These are phyloP conservation scores for Enteromius argenteus DNA, from an alignment of 2,797 vertebrate species.

Conservation along the genomic window DNA sequence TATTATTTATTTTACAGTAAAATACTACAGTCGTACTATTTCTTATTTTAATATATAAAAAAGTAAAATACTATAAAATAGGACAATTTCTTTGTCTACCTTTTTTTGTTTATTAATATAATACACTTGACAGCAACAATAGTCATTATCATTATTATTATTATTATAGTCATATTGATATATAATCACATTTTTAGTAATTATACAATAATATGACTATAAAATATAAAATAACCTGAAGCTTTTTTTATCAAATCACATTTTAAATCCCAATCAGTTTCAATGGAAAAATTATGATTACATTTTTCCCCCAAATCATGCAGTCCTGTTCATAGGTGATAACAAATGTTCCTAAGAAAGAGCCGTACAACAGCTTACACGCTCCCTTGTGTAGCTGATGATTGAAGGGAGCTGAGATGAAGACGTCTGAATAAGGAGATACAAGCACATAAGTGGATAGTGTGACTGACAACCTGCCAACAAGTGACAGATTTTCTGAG, in stretches of 20 bases:
- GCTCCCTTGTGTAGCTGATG: slow-evolving; percentile 11
- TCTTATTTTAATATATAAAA: neutral
- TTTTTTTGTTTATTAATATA: neutral
- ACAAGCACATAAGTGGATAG: slow-evolving; percentile 19
- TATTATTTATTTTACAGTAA: neutral
- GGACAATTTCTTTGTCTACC: neutral
- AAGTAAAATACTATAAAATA: neutral
- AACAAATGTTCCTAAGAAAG: neutral
- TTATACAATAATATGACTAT: neutral
- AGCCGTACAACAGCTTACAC: neutral
- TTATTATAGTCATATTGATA: neutral
- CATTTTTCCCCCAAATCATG: neutral
- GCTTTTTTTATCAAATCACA: neutral
- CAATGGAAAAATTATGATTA: neutral
- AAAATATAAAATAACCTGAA: neutral
- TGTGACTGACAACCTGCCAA: slow-evolving; percentile 15
- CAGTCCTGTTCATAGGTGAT: neutral
- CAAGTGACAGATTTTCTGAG: slow-evolving; percentile 41
- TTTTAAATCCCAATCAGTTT: neutral
- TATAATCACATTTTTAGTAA: neutral
- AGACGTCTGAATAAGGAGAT: slow-evolving; percentile 38
- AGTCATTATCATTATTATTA: neutral
- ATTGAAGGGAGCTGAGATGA: slow-evolving; percentile 12
- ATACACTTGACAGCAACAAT: neutral
- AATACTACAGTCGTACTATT: neutral